Evolutionary conservation across 92 coral and sea anemone genomes (phyloP).

Genomic region (Parazoanthus darwini): DNA sequence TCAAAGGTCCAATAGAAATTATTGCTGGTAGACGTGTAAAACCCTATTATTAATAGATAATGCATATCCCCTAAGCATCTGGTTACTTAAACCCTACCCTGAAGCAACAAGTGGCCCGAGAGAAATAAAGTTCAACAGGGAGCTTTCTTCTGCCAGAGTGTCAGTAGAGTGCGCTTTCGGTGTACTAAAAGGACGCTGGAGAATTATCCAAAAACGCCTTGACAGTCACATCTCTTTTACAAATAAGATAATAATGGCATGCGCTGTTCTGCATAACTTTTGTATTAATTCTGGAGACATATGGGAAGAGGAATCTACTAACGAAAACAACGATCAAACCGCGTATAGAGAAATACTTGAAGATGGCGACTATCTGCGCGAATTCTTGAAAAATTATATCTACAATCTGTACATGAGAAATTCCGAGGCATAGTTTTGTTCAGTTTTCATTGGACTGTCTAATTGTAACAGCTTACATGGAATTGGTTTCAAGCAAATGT

Average conservation of each 20-base stretch:
- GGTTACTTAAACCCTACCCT: conserved; percentile 51
- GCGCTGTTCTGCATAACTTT: conserved; percentile 19
- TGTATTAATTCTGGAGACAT: conserved; percentile 22
- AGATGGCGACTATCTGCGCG: conserved; percentile 22
- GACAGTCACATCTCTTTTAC: conserved; percentile 58
- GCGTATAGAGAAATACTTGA: conserved; percentile 21
- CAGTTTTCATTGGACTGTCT: conserved; percentile 13
- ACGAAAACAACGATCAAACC: conserved; percentile 5
- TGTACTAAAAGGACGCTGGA: conserved; percentile 55
- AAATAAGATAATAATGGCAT: conserved; percentile 16
- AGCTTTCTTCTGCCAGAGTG: conserved; percentile 57
- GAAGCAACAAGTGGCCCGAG: conserved; percentile 50
- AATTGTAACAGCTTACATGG: background rate
- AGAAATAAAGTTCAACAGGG: conserved; percentile 56
- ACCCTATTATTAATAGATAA: conserved; percentile 54
- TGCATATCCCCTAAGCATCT: conserved; percentile 57
- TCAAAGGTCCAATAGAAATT: conserved; percentile 36
- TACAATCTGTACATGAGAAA: conserved; percentile 2
- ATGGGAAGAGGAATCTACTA: conserved; percentile 30
- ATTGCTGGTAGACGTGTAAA: conserved; percentile 46
- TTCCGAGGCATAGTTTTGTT: conserved; percentile 12
- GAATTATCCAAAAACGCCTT: conserved; percentile 53
- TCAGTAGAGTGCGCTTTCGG: conserved; percentile 61
- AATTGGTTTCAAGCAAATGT: conserved; percentile 14
- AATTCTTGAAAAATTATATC: conserved; percentile 1